A percentile compares a stretch with the other conserved stretches of the same genome.
Evolutionary conservation across 2,888 invertebrate species (phyloP).

Genomic region (Pharmacophagus antenor): DNA sequence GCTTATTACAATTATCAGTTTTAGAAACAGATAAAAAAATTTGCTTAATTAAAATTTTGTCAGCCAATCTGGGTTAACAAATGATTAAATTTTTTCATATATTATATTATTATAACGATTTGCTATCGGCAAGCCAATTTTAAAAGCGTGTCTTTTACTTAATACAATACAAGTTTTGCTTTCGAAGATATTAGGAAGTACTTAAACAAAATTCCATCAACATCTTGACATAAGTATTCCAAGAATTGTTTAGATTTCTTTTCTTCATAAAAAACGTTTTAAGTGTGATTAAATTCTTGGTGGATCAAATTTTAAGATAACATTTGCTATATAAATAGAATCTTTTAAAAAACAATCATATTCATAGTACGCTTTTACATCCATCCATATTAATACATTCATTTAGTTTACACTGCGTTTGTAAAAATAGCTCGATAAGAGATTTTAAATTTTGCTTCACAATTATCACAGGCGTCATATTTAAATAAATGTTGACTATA

Average conservation of each 20-base stretch:
- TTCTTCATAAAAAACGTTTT: constrained; percentile 6
- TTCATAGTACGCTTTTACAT: constrained; percentile 7
- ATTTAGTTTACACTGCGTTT: too few species aligned
- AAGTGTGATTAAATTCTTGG: constrained; percentile 18
- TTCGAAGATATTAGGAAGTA: background rate
- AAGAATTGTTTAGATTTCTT: constrained; percentile 5
- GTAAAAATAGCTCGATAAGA: background rate
- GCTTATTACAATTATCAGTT: background rate
- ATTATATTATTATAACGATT: background rate
- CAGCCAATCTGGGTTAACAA: too few species aligned
- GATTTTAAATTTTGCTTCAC: constrained; percentile 14
- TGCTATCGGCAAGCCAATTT: too few species aligned
- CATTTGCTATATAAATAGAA: constrained; percentile 14
- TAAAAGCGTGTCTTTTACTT: too few species aligned
- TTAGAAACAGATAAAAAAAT: background rate
- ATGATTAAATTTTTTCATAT: too few species aligned
- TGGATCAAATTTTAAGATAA: background rate
- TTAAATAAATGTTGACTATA: background rate
- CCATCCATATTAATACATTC: too few species aligned
- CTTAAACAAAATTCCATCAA: background rate
- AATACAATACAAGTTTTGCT: too few species aligned
- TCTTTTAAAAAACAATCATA: background rate
- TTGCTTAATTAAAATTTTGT: too few species aligned
- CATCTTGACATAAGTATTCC: constrained; percentile 5
- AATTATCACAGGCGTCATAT: constrained; percentile 16